Base-by-base conservation (phyloP, 2,797 vertebrate species). In the Siniperca undulata region DNA sequence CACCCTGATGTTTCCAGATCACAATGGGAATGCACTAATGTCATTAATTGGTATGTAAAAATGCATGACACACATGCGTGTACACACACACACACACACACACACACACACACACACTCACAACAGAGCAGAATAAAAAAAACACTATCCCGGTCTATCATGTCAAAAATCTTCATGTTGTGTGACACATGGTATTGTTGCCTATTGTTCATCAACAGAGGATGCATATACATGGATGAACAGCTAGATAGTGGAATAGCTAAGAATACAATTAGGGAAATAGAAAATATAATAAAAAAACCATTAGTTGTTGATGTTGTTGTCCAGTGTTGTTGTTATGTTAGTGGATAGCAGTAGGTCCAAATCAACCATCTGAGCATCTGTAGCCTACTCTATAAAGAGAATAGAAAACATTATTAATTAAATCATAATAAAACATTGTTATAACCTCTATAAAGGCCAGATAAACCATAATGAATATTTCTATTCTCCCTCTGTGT, bases 1-100 rank as follows among this genome's bases (percentile, higher is more conserved):
- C 24, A 58, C 16, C 34, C 20, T 1, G 22, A 40, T 55, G 12
- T 78, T 71, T 67, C 46, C 30, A 42, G 0, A 61, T 24, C 22
- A 66, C 3, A 48, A 22, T 46, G 7, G 24, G 30, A 87, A 74
- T 77, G 40, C 65, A 74, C 34, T 40, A 19, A 75, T 24, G 36
- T 56, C 55, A 80, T 68, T 11, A 46, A n/a, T 16, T 30, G n/a
- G 19, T 46, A 16, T 36, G 34, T n/a, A n/a, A 70, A 77, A 52
- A 27, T 30, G 69, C 20, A 19, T 68, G 10, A 36, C 27, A 42
- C 20, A 58, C 65, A 50, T 22, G 34, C 56, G 17, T 0, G 24
- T 4, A 17, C 4, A n/a, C 7, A 20, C 9, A 58, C 44, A 53
- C 36, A 34, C 56, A 17, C 5, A 27, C 27, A 27, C 27, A 27